Base-by-base conservation (phyloP, 2,113 vertebrate genomes). In the Egretta garzetta region DNA sequence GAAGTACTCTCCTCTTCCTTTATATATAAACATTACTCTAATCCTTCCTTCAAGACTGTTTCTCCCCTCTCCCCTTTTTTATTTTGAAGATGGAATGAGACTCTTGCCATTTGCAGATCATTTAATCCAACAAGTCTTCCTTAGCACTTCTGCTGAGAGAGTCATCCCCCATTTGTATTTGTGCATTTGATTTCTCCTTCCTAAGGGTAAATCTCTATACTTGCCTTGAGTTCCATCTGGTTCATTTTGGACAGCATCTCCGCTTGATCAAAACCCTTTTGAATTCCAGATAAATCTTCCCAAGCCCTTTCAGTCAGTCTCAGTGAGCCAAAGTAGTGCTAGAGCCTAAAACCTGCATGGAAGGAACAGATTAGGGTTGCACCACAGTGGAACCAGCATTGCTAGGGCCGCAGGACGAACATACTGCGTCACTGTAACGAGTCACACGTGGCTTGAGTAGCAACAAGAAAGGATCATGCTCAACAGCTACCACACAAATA, bases 241-340 rank as follows among this genome's bases (percentile, higher is more conserved):
- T 87, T 79, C 30, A 56, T 85, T 95, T 93, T 79, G 72, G 62
- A 68, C 16, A 9, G 35, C 64, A 74, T 72, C 20, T 85, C 59
- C 55, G 79, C 77, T 77, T 77, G 76, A 86, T 95, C 80, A 94
- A 94, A 96, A 95, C 43, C 60, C 62, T 72, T 92, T 89, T 47
- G 55, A 93, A 88, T 86, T 80, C 32, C 56, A 63, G 67, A 80
- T 56, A 32, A 62, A 35, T 79, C 32, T 74, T 89, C 43, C 47
- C 37, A 52, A 71, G 33, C 3, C 52, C 55, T 79, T 59, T 47
- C 56, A 87, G 64, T 49, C 73, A 75, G 56, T 30, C 64, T 87
- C 26, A 91, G 45, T 43, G 23, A 88, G 8, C 27, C 27, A 77
- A 56, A 81, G 43, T n/a, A 75, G 27, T 23, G 20, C 37, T 74